Base-by-base conservation (phyloP, 2,113 vertebrate species). In the Benitochromis conjunctus region DNA sequence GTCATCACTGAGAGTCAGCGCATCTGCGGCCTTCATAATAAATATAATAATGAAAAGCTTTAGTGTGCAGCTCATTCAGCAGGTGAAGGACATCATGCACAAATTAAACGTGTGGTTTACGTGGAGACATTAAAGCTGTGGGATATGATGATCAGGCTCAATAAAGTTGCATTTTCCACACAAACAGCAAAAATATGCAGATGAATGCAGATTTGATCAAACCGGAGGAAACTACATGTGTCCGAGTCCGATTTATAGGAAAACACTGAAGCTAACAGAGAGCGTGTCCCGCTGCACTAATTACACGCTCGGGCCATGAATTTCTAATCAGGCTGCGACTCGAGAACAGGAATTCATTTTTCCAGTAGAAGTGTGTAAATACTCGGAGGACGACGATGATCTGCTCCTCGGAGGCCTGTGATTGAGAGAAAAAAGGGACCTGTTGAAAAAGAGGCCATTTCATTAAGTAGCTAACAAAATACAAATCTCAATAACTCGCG, bases 381-480 rank as follows among this genome's bases (percentile, higher is more conserved):
- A 41, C 51, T 29, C n/a, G 1, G 57, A 21, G 79, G 81, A 83
- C 48, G 81, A 79, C 60, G 76, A 82, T 86, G 79, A 80, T 80
- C 82, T 79, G 69, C 81, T 60, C 51, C 55, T 81, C 54, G 1
- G 29, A 31, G 71, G 71, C 62, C 80, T 60, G 79, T 81, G 80
- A 92, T 54, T 81, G 90, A 86, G 69, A 89, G 85, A 56, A 53
- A 79, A 89, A 90, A 38, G 34, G 54, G 88, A 91, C 88, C 88
- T 91, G 92, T 86, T 91, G 91, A 89, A 91, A 89, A 84, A 78
- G 53, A 88, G 86, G 90, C 91, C 29, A 41, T 90, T 94, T 95
- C 93, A 95, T 96, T 94, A 92, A 94, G 94, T 95, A 79, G 84
- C 89, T 90, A 92, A 94, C 92, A 95, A 96, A 95, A 96, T 93